phyloP scores from a whole-genome alignment of 2,888 invertebrate species.

The Lordiphosa fenestrarum region DNA sequence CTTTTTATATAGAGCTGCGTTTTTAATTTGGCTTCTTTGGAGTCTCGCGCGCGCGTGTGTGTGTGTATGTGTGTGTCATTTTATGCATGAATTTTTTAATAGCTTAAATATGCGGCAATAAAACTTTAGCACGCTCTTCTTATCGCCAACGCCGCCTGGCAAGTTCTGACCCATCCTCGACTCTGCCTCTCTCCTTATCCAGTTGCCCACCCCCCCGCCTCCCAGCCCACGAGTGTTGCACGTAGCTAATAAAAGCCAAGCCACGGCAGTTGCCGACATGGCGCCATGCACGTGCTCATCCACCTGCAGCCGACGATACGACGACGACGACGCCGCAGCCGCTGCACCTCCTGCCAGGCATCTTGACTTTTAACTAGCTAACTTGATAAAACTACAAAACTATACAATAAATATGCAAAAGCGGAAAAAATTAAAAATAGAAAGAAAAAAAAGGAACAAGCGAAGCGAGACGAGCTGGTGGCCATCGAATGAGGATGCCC shows the following conservation, averaged over 20 bases:
- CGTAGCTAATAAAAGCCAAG: conserved; percentile 66
- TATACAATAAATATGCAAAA: conserved; percentile 73
- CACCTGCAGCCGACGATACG: conserved; percentile 20
- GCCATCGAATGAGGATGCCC: conserved; percentile 47
- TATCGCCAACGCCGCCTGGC: conserved; percentile 60
- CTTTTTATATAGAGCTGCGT: conserved; percentile 23
- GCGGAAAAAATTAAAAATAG: conserved; percentile 12
- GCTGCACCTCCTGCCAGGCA: conserved; percentile 31
- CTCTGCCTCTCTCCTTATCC: neutral
- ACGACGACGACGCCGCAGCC: neutral
- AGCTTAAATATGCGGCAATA: conserved; percentile 73
- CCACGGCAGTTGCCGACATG: conserved; percentile 39
- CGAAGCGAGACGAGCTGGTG: conserved; percentile 15
- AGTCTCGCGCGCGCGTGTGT: conserved; percentile 29
- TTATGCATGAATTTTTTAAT: conserved; percentile 73
- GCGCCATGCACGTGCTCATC: conserved; percentile 36
- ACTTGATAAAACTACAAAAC: conserved; percentile 74
- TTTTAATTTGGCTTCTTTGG: conserved; percentile 42
- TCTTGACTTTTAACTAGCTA: conserved; percentile 73
- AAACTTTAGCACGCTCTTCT: conserved; percentile 73
- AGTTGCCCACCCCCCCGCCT: conserved; percentile 13
- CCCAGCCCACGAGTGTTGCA: conserved; percentile 30
- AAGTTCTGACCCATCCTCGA: conserved; percentile 36
- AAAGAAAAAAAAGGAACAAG: conserved; percentile 7
- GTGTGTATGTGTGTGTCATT: conserved; percentile 51